A percentile compares a stretch with the other conserved stretches of the same genome.
These are phyloP conservation scores for Amblyornis subalaris DNA, from an alignment of 2,113 vertebrate genomes.

Conservation along the genomic window DNA sequence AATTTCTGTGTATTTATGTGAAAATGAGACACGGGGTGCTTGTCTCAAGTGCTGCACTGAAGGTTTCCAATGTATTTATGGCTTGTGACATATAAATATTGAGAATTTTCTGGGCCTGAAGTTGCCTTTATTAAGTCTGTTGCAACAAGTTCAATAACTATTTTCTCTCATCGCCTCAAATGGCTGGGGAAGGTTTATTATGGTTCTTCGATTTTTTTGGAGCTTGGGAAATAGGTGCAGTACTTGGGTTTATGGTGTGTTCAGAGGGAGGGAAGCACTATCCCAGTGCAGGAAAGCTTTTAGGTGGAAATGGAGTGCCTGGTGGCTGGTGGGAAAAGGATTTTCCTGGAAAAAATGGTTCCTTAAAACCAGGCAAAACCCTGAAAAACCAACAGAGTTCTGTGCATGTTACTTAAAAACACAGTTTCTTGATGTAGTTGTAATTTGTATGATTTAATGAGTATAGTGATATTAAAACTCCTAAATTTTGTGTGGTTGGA, in stretches of 20 bases:
- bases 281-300: neutral
- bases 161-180: neutral
- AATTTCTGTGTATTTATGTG: neutral
- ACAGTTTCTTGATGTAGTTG: accelerated
- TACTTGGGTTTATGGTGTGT: neutral
- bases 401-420: accelerated
- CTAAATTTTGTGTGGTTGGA: neutral
- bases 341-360: neutral
- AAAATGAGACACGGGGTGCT: neutral
- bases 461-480: neutral
- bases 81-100: neutral
- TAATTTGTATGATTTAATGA: neutral
- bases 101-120: neutral
- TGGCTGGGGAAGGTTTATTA: neutral
- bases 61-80: neutral
- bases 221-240: neutral
- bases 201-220: neutral
- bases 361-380: neutral
- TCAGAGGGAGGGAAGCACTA: neutral
- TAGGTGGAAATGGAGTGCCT: neutral
- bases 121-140: neutral
- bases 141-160: neutral
- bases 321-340: too few relatives aligned
- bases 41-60: neutral
- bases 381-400: neutral